These are phyloP conservation scores for Oriolus oriolus DNA, from an alignment of 2,113 vertebrate genomes.

Conservation along the genomic window DNA sequence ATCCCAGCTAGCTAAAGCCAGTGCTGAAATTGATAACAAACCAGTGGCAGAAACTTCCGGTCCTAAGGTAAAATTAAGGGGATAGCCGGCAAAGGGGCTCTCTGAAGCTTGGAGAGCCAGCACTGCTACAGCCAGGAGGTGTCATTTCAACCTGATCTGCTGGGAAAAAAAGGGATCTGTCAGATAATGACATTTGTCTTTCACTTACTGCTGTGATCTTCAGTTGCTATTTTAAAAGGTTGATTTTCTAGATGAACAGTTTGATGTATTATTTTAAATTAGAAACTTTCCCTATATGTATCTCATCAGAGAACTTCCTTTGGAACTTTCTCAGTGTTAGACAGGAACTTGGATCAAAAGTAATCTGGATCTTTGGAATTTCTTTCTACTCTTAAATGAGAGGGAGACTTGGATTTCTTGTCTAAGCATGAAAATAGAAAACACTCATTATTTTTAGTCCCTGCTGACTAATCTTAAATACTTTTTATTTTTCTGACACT, in stretches of 20 bases:
- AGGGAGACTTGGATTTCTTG: not conserved
- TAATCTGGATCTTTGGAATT: not conserved
- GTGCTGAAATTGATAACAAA: constrained; percentile 70
- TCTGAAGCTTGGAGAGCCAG: not conserved
- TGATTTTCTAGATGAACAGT: not conserved
- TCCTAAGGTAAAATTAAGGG: constrained; percentile 71
- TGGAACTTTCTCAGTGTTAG: not conserved
- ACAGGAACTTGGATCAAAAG: not conserved
- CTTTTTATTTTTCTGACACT: not conserved
- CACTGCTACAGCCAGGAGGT: accelerated
- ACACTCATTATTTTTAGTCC: not conserved
- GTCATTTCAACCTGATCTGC: not conserved
- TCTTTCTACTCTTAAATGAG: not conserved
- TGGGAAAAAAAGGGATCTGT: not conserved
- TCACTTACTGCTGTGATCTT: not conserved
- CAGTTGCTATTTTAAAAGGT: not conserved
- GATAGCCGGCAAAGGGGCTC: not conserved
- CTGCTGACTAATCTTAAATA: not conserved
- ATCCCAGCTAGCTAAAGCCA: constrained; percentile 49
- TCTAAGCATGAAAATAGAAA: not conserved
- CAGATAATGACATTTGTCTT: not conserved
- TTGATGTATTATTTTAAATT: not conserved
- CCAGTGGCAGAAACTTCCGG: constrained; percentile 55
- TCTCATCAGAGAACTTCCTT: not conserved
- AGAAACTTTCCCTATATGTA: not conserved